Conservation (phyloP, 2,797 vertebrate species). For the Argyrosomus regius region DNA sequence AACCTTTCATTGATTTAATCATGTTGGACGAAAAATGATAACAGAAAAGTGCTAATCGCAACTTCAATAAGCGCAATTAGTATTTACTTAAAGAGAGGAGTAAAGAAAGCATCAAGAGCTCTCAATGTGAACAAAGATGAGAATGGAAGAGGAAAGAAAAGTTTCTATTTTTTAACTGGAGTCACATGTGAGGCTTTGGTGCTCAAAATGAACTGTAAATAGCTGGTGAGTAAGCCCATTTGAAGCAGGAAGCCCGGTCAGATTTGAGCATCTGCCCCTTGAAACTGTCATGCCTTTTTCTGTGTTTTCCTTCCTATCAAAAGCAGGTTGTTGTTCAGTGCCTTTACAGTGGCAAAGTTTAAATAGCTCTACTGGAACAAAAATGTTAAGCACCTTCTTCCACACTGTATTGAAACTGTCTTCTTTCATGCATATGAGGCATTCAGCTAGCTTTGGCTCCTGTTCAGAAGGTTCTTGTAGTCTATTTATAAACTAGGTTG, state of each 20-base stretch:
- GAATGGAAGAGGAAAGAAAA: constrained; percentile 17
- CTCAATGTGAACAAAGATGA: constrained; percentile 45
- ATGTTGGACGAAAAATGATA: neutral
- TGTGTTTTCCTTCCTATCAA: neutral
- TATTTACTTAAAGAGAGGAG: constrained; percentile 1
- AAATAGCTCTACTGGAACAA: constrained; percentile 23
- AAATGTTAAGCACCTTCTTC: constrained; percentile 22
- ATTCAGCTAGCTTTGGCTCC: constrained; percentile 22
- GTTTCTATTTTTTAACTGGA: constrained; percentile 22
- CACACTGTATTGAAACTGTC: constrained; percentile 10
- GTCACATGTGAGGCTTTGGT: constrained; percentile 4
- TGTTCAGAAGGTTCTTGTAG: constrained; percentile 11
- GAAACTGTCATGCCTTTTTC: neutral
- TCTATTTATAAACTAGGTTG: constrained; percentile 15
- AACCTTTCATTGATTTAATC: neutral
- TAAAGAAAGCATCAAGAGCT: constrained; percentile 38
- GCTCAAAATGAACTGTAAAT: constrained; percentile 30
- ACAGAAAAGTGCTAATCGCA: constrained; percentile 2
- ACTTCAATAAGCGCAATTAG: constrained; percentile 8
- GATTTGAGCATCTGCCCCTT: constrained; percentile 31
- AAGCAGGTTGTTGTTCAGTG: constrained; percentile 13
- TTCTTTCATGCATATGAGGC: constrained; percentile 37
- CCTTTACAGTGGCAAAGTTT: constrained; percentile 7
- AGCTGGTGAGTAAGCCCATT: constrained; percentile 7
- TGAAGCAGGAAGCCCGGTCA: constrained; percentile 24